These are phyloP conservation scores for Podarcis siculus DNA, from an alignment of 2,797 vertebrate species.

Conservation along the genomic window DNA sequence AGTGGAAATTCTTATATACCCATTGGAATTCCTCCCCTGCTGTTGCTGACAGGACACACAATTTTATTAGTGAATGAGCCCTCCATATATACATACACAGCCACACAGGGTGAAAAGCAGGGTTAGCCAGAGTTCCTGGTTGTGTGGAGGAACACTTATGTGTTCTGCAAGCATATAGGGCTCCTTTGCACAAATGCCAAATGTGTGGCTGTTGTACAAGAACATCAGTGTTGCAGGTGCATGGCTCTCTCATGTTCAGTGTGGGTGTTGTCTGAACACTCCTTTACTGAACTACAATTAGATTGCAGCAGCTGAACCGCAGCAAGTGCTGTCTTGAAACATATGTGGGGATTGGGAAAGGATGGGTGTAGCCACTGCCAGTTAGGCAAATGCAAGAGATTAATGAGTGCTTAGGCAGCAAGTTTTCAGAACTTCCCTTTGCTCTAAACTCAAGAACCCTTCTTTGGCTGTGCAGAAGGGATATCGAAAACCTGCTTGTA, in stretches of 20 bases:
- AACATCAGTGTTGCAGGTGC: background rate
- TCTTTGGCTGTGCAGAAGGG: background rate
- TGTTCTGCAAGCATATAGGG: background rate
- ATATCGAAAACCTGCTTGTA: background rate
- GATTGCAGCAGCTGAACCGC: background rate
- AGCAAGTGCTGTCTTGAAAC: background rate
- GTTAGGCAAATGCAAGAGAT: background rate
- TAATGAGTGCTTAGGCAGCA: background rate
- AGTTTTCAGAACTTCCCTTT: background rate
- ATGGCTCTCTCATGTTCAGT: background rate
- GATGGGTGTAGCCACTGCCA: background rate
- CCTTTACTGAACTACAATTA: background rate
- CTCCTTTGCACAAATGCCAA: background rate
- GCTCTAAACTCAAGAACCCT: too few species aligned
- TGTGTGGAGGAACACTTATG: background rate
- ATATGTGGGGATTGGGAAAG: background rate
- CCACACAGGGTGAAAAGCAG: too few species aligned
- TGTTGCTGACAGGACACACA: background rate
- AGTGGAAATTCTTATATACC: background rate
- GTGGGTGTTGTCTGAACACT: background rate
- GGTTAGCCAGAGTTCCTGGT: too few species aligned
- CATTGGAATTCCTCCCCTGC: background rate
- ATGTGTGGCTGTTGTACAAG: background rate
- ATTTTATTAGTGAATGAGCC: background rate
- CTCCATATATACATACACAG: too few species aligned